Percentiles rank a stretch among this genome's conserved stretches.
These are phyloP conservation scores for Acyrthosiphon pisum DNA, from an alignment of 1,140 invertebrate genomes.

Conservation along the genomic window DNA sequence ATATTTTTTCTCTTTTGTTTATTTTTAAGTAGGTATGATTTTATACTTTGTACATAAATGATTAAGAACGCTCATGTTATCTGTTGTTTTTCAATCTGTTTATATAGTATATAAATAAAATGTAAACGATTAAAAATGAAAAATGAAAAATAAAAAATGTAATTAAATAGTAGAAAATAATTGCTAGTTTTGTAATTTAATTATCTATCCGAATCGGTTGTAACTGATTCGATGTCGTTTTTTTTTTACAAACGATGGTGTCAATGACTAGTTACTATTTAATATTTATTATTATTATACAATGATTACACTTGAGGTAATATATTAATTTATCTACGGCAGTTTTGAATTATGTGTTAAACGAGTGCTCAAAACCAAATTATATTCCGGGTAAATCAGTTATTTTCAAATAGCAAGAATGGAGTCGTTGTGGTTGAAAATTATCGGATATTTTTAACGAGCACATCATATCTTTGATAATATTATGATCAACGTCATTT, in stretches of 20 bases:
- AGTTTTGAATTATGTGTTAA: background rate
- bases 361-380: background rate
- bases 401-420: background rate
- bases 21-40: slow-evolving; percentile 55
- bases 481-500: background rate
- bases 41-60: slow-evolving; percentile 56
- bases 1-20: slow-evolving; percentile 54
- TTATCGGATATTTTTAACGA: background rate
- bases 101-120: slow-evolving; percentile 55
- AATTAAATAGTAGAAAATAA: slow-evolving; percentile 55
- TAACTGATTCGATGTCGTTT: background rate
- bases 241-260: slow-evolving; percentile 3
- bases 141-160: slow-evolving; percentile 55
- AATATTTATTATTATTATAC: slow-evolving; percentile 2
- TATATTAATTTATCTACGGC: background rate
- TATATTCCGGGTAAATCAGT: background rate
- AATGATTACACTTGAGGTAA: slow-evolving; percentile 13
- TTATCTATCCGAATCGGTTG: background rate
- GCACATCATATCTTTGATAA: background rate
- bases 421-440: background rate
- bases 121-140: slow-evolving; percentile 57
- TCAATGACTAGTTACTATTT: slow-evolving; percentile 3
- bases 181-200: slow-evolving; percentile 10
- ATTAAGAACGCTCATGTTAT: slow-evolving; percentile 57
- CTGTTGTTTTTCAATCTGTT: slow-evolving; percentile 57